Conservation (phyloP, 2,888 invertebrate genomes). For the Lasioglossum figueresi region DNA sequence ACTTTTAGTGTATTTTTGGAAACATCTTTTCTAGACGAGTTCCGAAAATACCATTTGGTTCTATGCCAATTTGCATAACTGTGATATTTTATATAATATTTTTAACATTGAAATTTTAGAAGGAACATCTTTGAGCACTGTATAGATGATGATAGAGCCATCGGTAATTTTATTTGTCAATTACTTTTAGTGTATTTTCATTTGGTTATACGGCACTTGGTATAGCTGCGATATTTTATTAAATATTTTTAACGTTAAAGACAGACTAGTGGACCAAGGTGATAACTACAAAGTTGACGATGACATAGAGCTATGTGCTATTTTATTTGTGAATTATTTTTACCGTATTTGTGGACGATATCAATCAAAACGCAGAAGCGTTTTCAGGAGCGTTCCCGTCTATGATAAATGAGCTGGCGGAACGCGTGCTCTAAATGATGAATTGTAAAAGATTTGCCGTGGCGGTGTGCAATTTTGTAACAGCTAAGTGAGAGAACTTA, state of each 20-base stretch:
- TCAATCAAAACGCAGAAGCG: not conserved
- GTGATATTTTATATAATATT: not conserved
- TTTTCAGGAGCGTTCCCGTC: not conserved
- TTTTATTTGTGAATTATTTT: not conserved
- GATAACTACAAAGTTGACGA: not conserved
- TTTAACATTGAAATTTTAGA: not conserved
- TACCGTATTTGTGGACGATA: not conserved
- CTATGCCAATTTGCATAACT: not conserved
- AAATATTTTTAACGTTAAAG: not conserved
- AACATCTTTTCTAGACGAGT: not conserved
- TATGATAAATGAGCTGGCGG: slow-evolving; percentile 11
- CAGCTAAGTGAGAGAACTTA: slow-evolving; percentile 12
- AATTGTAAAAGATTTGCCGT: slow-evolving; percentile 3
- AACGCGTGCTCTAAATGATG: not conserved
- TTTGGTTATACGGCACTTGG: not conserved
- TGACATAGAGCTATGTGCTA: not conserved
- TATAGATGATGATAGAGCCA: not conserved
- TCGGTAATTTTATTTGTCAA: not conserved
- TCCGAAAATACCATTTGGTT: not conserved
- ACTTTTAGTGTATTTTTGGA: not conserved
- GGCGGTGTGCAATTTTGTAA: not conserved
- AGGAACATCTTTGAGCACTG: not conserved
- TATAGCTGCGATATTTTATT: not conserved
- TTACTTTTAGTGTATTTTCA: not conserved
- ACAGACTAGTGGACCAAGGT: not conserved